A percentile compares a stretch with the other conserved stretches of the same genome.
These are phyloP conservation scores for Pristis pectinata DNA, from an alignment of 2,797 vertebrate genomes.

Conservation along the genomic window DNA sequence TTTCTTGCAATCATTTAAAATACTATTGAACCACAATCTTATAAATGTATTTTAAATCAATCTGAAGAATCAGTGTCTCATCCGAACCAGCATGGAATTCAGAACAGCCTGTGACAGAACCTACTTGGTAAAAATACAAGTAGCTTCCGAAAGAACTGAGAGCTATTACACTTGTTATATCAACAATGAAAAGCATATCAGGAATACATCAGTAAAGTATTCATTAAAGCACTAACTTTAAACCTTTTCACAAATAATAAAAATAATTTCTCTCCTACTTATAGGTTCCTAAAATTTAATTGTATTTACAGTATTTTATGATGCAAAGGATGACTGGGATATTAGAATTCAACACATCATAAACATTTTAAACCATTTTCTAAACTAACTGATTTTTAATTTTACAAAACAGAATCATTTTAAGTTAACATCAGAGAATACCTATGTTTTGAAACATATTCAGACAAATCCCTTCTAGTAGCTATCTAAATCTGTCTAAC, in stretches of 20 bases:
- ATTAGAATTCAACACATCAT: background rate
- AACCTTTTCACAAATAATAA: background rate
- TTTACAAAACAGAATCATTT: background rate
- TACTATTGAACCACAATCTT: background rate
- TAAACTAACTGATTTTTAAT: slow-evolving; percentile 12
- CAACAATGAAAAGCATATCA: background rate
- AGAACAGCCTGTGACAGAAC: background rate
- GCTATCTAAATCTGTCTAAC: background rate
- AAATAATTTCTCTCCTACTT: too few relatives aligned
- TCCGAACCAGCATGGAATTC: background rate
- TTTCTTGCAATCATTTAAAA: background rate
- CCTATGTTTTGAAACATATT: background rate
- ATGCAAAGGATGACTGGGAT: background rate
- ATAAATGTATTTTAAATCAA: background rate
- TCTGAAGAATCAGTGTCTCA: background rate
- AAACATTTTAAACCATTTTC: background rate
- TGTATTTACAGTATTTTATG: background rate
- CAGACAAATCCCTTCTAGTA: background rate
- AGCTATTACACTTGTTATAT: background rate
- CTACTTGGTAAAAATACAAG: background rate
- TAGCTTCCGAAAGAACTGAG: background rate
- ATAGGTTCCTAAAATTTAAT: background rate
- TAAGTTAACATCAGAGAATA: background rate
- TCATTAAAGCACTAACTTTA: background rate
- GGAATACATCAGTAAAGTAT: background rate